Evolutionary conservation across 2,888 invertebrate species (phyloP), one percentile per base, ranked within the genome.

Genomic region (Slavum lentiscoides): DNA sequence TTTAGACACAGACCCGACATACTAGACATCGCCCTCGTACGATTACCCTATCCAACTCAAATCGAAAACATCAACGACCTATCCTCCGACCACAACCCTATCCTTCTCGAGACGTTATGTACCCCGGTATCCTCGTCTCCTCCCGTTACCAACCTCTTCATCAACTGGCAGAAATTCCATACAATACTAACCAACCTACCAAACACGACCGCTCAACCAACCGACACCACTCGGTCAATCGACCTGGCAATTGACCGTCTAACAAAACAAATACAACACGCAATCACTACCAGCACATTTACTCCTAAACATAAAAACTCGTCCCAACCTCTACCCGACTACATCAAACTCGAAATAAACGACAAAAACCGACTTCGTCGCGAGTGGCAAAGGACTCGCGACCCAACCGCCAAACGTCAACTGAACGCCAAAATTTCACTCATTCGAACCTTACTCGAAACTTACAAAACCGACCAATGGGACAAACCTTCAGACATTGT

Each of bases 1-100:
- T 39, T 39, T 8, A n/a, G 17, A 0, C 23, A 61, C 61, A 73
- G 72, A 61, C 72, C 72, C 2, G 72, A 73, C 59, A 55, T 73
- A 37, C 43, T 73, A 0, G 72, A 73, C 43, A 73, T 73, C 3
- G 37, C 72, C 11, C 61, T 70, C 8, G 11, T 58, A 55, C 23
- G 58, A n/a, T 0, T 70, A 19, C 70, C 70, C 11, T 58, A 30
- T 11, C 19, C 8, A 1, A 58, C 30, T 5, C 23, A 58, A 58
- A 58, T 70, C 7, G 37, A 30, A 0, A 70, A 70, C 59, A 17
- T 59, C 1, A 70, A 70, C 70, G 70, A 70, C 37, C 70, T 58
- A 2, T 70, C 70, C 3, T 70, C 70, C 3, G 70, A 59, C 59
- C 37, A 70, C 39, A 70, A 70, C 19, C 21, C 19, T 0, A 43